Evolutionary conservation across 2,797 vertebrate species (phyloP).

Genomic region (Cryptoblepharus egeriae): DNA sequence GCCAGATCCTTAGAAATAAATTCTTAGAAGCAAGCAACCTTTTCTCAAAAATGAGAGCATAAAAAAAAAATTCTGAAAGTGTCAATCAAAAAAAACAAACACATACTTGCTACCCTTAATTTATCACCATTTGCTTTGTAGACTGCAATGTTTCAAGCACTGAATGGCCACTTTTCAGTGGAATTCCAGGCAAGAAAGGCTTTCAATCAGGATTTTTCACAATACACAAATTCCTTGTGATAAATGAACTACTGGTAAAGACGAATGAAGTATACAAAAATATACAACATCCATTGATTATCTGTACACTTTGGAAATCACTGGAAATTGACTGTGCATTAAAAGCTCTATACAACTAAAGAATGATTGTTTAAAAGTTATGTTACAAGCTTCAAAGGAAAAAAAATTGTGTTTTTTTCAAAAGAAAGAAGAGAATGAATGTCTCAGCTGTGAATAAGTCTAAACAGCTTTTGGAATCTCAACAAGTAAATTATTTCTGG

Average conservation of each 20-base stretch:
- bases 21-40: not conserved
- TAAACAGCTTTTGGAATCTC: not conserved
- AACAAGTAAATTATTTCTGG: not conserved
- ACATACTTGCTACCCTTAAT: slow-evolving; percentile 7
- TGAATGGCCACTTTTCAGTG: not conserved
- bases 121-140: slow-evolving; percentile 16
- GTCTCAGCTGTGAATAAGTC: not conserved
- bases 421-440: slow-evolving; percentile 16
- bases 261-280: slow-evolving; percentile 31
- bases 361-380: slow-evolving; percentile 41
- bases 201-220: slow-evolving; percentile 47
- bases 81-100: slow-evolving; percentile 11
- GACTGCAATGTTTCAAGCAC: slow-evolving; percentile 6
- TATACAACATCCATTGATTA: slow-evolving; percentile 30
- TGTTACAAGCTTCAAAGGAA: slow-evolving; percentile 44
- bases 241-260: slow-evolving; percentile 38
- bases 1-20: not conserved
- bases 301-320: slow-evolving; percentile 42
- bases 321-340: slow-evolving; percentile 34
- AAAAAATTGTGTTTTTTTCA: slow-evolving; percentile 25
- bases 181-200: slow-evolving; percentile 13
- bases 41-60: not conserved
- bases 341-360: slow-evolving; percentile 47
- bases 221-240: slow-evolving; percentile 42
- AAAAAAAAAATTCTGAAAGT: not conserved